phyloP scores from a whole-genome alignment of 2,113 vertebrate genomes.

The Oncorhynchus kisutch region DNA sequence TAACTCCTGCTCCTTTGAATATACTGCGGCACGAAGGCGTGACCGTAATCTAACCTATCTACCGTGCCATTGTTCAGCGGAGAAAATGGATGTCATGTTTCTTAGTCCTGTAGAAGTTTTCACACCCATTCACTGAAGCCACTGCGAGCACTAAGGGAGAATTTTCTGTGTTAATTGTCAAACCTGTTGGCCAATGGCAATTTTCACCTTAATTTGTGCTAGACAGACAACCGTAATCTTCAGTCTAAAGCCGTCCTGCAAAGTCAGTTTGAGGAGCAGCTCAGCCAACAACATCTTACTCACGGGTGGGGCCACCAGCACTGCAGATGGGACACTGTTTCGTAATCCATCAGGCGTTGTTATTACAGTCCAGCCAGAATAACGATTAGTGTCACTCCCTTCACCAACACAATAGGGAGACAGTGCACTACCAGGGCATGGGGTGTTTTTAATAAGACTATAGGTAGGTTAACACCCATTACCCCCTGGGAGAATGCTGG shows the following conservation, averaged over 20 bases:
- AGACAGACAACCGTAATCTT: not conserved
- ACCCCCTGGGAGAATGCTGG: not conserved
- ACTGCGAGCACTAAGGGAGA: slow-evolving; percentile 7
- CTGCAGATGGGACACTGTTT: not conserved
- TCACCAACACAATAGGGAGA: slow-evolving; percentile 1
- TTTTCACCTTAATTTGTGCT: not conserved
- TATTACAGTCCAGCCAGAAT: not conserved
- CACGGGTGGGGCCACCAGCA: not conserved
- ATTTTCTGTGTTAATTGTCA: not conserved
- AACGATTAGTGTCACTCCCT: slow-evolving; percentile 13
- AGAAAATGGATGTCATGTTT: not conserved
- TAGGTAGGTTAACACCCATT: not conserved
- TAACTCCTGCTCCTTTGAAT: slow-evolving; percentile 43
- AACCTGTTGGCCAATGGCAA: not conserved
- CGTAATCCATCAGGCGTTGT: not conserved
- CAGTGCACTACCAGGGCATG: not conserved
- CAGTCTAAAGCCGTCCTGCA: not conserved
- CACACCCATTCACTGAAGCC: slow-evolving; percentile 32
- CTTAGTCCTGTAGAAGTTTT: not conserved
- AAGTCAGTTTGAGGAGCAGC: slow-evolving; percentile 11
- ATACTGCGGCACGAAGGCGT: slow-evolving; percentile 7
- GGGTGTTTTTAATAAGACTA: not conserved
- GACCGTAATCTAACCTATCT: slow-evolving; percentile 36
- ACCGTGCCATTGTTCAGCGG: slow-evolving; percentile 32
- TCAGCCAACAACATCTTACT: not conserved